A percentile compares a stretch with the other conserved stretches of the same genome.
phyloP scores from a whole-genome alignment of 2,797 vertebrate species.

The Sorex maritimensis region DNA sequence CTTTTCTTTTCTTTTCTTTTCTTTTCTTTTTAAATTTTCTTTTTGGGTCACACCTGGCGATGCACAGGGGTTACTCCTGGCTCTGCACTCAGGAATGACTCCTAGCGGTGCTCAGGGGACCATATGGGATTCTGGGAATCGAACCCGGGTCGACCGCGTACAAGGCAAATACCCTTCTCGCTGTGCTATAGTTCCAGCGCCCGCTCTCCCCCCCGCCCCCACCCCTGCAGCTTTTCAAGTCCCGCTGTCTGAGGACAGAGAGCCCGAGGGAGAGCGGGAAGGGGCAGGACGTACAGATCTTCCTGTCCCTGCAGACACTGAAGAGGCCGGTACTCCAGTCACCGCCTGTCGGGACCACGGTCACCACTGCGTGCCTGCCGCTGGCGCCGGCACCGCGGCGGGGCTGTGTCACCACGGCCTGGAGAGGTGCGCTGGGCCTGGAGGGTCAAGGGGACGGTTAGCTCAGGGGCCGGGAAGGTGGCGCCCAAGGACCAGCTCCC shows the following conservation, averaged over 20 bases:
- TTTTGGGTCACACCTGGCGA: too few relatives aligned
- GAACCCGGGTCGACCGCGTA: too few relatives aligned
- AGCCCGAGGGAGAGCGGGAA: neutral
- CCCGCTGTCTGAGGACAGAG: neutral
- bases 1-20: neutral
- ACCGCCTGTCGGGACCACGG: slow-evolving; percentile 92
- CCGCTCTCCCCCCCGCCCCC: too few relatives aligned
- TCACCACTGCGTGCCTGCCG: slow-evolving; percentile 91
- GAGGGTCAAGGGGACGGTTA: slow-evolving; percentile 24
- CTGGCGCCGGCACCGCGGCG: slow-evolving; percentile 88
- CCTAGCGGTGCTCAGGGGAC: too few relatives aligned
- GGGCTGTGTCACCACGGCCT: slow-evolving; percentile 89
- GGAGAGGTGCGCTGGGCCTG: slow-evolving; percentile 14
- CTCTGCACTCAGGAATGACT: too few relatives aligned
- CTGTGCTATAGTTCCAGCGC: too few relatives aligned
- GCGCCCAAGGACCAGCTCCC: neutral
- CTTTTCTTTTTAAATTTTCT: too few relatives aligned
- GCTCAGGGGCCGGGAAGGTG: slow-evolving; percentile 32
- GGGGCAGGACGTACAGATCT: slow-evolving; percentile 89
- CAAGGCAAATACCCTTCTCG: too few relatives aligned
- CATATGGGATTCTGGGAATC: too few relatives aligned
- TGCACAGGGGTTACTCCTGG: too few relatives aligned
- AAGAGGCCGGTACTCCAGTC: slow-evolving; percentile 93
- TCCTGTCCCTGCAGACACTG: slow-evolving; percentile 91
- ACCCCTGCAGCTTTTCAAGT: neutral